Evolutionary conservation across 2,797 vertebrate genomes (phyloP), one percentile per base, ranked within the genome.

Genomic region (Falco columbarius): DNA sequence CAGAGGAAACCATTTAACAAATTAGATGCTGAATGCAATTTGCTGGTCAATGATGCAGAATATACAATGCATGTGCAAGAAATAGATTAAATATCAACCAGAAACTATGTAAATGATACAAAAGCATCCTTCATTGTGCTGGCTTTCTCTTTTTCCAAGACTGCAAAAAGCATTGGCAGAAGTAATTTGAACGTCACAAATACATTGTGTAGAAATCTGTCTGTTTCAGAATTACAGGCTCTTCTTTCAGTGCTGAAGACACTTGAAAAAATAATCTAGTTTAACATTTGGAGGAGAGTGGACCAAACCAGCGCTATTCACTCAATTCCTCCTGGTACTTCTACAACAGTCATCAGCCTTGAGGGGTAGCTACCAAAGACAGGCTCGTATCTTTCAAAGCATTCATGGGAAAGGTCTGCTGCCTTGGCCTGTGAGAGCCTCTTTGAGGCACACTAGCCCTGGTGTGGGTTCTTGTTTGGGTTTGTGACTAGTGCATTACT

Each of bases 1-100:
- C 92, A 93, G 95, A 89, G 65, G 66, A 93, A 96, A 91, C 91
- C 61, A 92, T 97, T 97, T 97, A 96, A 92, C 73, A 97, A 97
- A 97, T 97, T 97, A 97, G 96, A 84, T 97, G 62, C 86, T 91
- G 85, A 96, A 97, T 96, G 75, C 86, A 51, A 81, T 96, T 95
- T 90, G 49, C 73, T 92, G 82, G 71, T 79, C 86, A 92, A 79
- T 0, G 0, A 82, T 59, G 47, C 61, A 79, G 75, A 92, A 65
- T 95, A 80, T 90, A 94, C 32, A 91, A 73, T 86, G 58, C 89
- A 38, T 81, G 66, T 91, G 71, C 67, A 93, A 91, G 87, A 93
- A 95, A 87, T 96, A 91, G 90, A 95, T 97, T 95, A 96, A 96
- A 79, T 97, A 95, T 94, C 80, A 86, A 94, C 83, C 79, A 94